Conservation (phyloP, 2,888 invertebrate species). For the Zaprionus lineosus region DNA sequence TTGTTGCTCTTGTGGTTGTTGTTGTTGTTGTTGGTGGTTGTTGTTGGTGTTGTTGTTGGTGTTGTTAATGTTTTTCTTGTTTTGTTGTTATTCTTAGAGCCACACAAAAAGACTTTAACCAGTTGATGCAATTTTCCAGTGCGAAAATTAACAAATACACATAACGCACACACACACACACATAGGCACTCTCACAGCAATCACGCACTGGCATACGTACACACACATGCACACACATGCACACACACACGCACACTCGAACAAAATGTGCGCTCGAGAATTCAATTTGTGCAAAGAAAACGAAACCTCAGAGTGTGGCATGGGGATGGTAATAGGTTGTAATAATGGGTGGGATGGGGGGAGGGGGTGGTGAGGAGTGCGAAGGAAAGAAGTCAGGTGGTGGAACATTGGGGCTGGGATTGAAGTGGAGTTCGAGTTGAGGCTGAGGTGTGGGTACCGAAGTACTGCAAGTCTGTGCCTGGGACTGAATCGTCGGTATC, state of each 20-base stretch:
- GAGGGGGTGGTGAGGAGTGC: background rate
- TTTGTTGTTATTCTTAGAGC: constrained; percentile 35
- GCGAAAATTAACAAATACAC: constrained; percentile 70
- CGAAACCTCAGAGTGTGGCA: constrained; percentile 13
- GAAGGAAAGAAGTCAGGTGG: background rate
- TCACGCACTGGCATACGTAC: constrained; percentile 16
- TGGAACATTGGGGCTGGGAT: background rate
- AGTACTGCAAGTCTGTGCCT: background rate
- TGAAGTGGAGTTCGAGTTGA: background rate
- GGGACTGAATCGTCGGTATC: constrained; percentile 25
- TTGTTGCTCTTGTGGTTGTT: no score
- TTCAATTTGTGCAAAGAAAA: constrained; percentile 68
- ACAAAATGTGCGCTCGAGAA: constrained; percentile 64
- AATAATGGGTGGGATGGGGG: constrained; percentile 1
- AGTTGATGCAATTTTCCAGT: constrained; percentile 72
- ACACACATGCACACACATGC: constrained; percentile 14
- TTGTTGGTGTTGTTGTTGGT: no score
- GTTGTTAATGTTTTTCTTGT: no score
- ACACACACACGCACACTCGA: constrained; percentile 24
- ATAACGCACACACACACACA: constrained; percentile 16
- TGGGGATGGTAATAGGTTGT: constrained; percentile 4
- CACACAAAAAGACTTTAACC: constrained; percentile 50
- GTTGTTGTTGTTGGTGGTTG: no score
- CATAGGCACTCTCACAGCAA: constrained; percentile 10
- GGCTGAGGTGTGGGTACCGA: constrained; percentile 23